A percentile compares a stretch with the other conserved stretches of the same genome.
These are phyloP conservation scores for Ondatra zibethicus DNA, from an alignment of 2,113 vertebrate genomes.

Conservation along the genomic window DNA sequence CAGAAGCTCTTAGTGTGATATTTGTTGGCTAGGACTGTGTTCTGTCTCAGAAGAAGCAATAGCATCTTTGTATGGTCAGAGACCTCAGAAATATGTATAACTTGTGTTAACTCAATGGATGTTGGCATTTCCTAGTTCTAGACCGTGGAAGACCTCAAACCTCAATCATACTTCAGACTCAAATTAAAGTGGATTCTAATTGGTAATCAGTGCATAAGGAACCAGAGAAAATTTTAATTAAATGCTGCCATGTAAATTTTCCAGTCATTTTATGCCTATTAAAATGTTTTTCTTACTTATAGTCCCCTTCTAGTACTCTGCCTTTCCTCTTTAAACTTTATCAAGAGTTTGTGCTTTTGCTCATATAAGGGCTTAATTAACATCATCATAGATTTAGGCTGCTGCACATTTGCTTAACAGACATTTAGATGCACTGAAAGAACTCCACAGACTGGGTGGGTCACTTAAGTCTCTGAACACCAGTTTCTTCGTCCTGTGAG, in stretches of 20 bases:
- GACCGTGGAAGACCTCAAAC: slow-evolving; percentile 55
- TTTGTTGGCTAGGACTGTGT: slow-evolving; percentile 13
- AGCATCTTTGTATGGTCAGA: slow-evolving; percentile 39
- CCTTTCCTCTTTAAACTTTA: slow-evolving; percentile 61
- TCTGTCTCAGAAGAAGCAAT: neutral
- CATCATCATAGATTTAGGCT: slow-evolving; percentile 59
- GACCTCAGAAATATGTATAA: slow-evolving; percentile 51
- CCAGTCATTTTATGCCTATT: slow-evolving; percentile 62
- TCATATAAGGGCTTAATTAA: slow-evolving; percentile 68
- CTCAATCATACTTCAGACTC: slow-evolving; percentile 53
- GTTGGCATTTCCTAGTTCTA: slow-evolving; percentile 68
- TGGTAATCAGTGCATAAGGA: neutral
- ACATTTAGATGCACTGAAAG: slow-evolving; percentile 47
- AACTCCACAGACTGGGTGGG: neutral
- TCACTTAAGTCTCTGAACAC: slow-evolving; percentile 27
- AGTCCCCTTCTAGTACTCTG: slow-evolving; percentile 56
- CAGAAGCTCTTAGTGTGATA: slow-evolving; percentile 1
- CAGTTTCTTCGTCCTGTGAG: slow-evolving; percentile 52
- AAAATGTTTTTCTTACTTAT: slow-evolving; percentile 64
- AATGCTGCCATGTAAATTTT: slow-evolving; percentile 68
- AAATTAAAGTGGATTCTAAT: slow-evolving; percentile 69
- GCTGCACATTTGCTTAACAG: slow-evolving; percentile 40
- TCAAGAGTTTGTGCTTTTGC: slow-evolving; percentile 69
- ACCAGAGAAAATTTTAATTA: neutral
- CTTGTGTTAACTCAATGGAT: slow-evolving; percentile 46